These are phyloP conservation scores for Brachystomella parvula DNA, from an alignment of 1,140 invertebrate genomes.

Conservation along the genomic window DNA sequence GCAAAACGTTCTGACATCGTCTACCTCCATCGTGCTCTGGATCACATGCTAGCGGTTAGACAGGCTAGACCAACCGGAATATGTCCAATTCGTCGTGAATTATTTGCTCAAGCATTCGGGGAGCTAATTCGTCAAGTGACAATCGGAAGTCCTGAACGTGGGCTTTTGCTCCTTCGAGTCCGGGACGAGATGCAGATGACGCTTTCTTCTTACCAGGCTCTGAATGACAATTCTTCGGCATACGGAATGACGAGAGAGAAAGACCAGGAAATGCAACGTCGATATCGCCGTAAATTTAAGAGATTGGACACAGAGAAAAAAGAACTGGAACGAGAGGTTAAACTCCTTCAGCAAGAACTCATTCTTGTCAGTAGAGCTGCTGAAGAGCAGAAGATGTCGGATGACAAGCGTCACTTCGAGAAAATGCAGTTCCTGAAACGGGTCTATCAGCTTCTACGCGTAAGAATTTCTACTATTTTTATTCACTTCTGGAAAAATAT, in stretches of 20 bases:
- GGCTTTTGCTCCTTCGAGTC: constrained; percentile 52
- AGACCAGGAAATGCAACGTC: constrained; percentile 38
- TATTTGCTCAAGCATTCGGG: constrained; percentile 16
- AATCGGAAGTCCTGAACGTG: constrained; percentile 56
- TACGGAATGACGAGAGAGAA: constrained; percentile 58
- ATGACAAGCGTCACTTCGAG: neutral
- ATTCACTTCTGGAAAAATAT: no score
- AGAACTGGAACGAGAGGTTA: neutral
- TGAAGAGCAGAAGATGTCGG: neutral
- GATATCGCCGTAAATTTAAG: neutral
- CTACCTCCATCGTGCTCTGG: neutral
- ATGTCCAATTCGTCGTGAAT: constrained; percentile 6
- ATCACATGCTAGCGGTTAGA: neutral
- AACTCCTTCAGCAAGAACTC: neutral
- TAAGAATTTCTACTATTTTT: no score
- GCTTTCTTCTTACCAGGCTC: constrained; percentile 52
- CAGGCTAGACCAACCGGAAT: neutral
- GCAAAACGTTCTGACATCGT: neutral
- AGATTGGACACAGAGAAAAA: neutral
- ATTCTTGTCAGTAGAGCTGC: neutral
- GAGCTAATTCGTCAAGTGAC: constrained; percentile 58
- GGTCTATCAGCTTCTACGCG: neutral
- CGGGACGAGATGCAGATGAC: constrained; percentile 56
- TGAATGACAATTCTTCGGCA: constrained; percentile 56
- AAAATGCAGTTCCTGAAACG: neutral